These are phyloP conservation scores for Phragmatobia fuliginosa DNA, from an alignment of 2,888 invertebrate genomes.

Conservation along the genomic window DNA sequence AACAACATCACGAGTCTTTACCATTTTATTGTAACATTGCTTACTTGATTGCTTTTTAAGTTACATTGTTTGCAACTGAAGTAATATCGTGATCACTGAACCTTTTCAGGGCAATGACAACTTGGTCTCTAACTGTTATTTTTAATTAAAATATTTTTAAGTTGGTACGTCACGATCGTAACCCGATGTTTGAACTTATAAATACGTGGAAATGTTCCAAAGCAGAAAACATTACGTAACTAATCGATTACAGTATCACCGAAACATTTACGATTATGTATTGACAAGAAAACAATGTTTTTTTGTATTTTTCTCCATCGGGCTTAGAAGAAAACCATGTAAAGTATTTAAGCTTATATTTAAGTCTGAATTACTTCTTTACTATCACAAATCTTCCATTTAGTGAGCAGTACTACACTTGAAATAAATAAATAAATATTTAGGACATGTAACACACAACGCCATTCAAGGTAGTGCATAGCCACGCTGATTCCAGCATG, in stretches of 20 bases:
- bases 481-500: too few species aligned
- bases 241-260: slow-evolving; percentile 9
- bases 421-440: too few species aligned
- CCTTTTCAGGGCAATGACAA: neutral
- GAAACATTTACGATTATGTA: neutral
- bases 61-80: neutral
- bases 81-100: neutral
- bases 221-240: slow-evolving; percentile 13
- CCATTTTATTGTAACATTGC: neutral
- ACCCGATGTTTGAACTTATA: slow-evolving; percentile 10
- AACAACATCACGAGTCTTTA: neutral
- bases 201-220: slow-evolving; percentile 5
- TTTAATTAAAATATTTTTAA: slow-evolving; percentile 10
- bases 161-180: slow-evolving; percentile 3
- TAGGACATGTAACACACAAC: too few species aligned
- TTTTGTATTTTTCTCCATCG: neutral
- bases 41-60: neutral
- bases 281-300: neutral
- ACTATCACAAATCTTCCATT: too few species aligned
- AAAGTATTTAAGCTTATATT: too few species aligned
- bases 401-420: neutral
- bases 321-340: too few species aligned
- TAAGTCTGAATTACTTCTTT: too few species aligned
- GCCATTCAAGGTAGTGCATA: too few species aligned
- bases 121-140: neutral